Evolutionary conservation across 1,140 invertebrate species (phyloP).

Genomic region (Nixonia krombeini): DNA sequence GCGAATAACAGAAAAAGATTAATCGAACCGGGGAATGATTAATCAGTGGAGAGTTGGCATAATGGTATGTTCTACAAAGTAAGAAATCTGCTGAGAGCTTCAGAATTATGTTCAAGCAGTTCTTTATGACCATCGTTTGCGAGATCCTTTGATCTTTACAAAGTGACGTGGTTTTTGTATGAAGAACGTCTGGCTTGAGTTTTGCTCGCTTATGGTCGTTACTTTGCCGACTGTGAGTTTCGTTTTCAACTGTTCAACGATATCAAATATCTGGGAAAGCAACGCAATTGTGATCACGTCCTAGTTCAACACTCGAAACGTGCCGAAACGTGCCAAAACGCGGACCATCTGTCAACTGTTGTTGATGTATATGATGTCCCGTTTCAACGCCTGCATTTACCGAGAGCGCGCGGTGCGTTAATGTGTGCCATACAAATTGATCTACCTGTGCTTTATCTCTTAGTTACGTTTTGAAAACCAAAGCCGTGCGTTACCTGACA

Average conservation of each 20-base stretch:
- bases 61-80: not conserved
- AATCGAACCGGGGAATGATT: too few species aligned
- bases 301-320: not conserved
- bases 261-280: not conserved
- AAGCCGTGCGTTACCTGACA: too few species aligned
- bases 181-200: not conserved
- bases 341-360: not conserved
- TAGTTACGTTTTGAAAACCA: not conserved
- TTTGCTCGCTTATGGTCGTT: too few species aligned
- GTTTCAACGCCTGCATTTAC: constrained; percentile 3
- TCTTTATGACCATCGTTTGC: constrained; percentile 3
- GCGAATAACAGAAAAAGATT: too few species aligned
- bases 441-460: not conserved
- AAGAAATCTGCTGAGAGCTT: not conserved
- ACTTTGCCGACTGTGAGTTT: not conserved
- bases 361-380: not conserved
- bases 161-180: constrained; percentile 11
- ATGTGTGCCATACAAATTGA: not conserved
- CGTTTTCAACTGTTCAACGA: not conserved
- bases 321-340: not conserved
- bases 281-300: not conserved
- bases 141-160: constrained; percentile 20
- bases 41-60: too few species aligned
- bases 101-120: not conserved
- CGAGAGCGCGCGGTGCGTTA: not conserved